Conservation (phyloP, 2,797 vertebrate genomes). For the Novumbra hubbsi region DNA sequence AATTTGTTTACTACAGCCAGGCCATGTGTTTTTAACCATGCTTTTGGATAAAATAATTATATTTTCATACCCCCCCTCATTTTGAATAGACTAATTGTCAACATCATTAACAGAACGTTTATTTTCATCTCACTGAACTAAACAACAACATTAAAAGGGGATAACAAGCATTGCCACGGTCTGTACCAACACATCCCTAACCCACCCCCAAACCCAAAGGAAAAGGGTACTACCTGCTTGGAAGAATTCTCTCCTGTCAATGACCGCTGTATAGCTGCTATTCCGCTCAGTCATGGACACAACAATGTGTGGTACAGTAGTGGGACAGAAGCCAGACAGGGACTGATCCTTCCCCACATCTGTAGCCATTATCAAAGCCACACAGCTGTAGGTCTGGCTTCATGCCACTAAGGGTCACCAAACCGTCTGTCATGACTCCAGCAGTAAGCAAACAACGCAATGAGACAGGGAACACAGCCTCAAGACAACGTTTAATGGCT, state of each 20-base stretch:
- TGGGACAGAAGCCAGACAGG: constrained; percentile 20
- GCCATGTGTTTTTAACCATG: too few relatives aligned
- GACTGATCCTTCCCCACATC: constrained; percentile 45
- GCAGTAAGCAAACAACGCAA: constrained; percentile 48
- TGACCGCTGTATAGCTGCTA: constrained; percentile 12
- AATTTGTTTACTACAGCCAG: too few relatives aligned
- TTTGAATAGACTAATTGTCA: too few relatives aligned
- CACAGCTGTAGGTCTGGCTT: constrained; percentile 59
- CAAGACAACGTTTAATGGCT: constrained; percentile 24
- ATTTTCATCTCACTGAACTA: not conserved
- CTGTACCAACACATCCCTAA: not conserved
- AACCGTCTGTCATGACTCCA: constrained; percentile 51
- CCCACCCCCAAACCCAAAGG: constrained; percentile 45
- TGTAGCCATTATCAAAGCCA: constrained; percentile 39
- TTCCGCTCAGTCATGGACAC: constrained; percentile 12
- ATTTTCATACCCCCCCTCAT: too few relatives aligned
- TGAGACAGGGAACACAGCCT: not conserved
- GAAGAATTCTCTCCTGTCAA: constrained; percentile 12
- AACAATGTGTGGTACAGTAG: not conserved
- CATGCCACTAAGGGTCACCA: constrained; percentile 55
- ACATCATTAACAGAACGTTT: not conserved
- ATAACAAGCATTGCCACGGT: not conserved
- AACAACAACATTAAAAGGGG: not conserved
- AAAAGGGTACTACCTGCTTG: constrained; percentile 46
- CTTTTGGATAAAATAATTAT: too few relatives aligned